Evolutionary conservation across 2,888 invertebrate genomes (phyloP).

Genomic region (Yponomeuta plumbellus): DNA sequence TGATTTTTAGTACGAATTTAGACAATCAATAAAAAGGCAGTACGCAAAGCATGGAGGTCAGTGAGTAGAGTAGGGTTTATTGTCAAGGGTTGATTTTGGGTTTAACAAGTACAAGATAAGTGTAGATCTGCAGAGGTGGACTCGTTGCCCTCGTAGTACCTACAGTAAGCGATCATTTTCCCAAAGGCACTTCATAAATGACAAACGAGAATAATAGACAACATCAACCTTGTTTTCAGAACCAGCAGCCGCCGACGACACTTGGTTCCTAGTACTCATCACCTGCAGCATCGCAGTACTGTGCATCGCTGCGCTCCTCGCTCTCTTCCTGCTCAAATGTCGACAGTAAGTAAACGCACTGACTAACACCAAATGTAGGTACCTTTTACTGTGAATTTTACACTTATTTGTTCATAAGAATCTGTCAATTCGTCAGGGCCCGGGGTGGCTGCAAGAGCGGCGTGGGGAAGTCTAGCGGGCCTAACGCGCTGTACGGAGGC

Average conservation of each 20-base stretch:
- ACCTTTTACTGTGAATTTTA: not conserved
- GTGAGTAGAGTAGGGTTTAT: no score
- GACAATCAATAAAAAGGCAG: no score
- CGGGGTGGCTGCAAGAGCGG: conserved; percentile 74
- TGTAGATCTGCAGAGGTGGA: no score
- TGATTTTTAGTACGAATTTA: not conserved
- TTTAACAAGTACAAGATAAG: no score
- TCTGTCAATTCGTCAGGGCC: conserved; percentile 43
- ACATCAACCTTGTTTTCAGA: conserved; percentile 35
- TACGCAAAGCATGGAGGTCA: no score
- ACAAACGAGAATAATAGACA: no score
- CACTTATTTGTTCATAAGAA: not conserved
- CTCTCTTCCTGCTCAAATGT: conserved; percentile 87
- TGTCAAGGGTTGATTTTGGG: no score
- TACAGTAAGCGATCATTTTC: no score
- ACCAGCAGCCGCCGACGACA: conserved; percentile 81
- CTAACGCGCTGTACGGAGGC: conserved; percentile 63
- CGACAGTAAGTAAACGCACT: conserved; percentile 81
- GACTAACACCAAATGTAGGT: not conserved
- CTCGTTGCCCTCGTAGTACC: no score
- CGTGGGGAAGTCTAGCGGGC: conserved; percentile 68
- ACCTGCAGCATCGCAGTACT: conserved; percentile 88
- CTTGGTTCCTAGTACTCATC: conserved; percentile 88
- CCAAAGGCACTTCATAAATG: no score
- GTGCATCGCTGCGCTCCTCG: conserved; percentile 85